Evolutionary conservation across 2,888 invertebrate genomes (phyloP).

Genomic region (Coelopa pilipes): DNA sequence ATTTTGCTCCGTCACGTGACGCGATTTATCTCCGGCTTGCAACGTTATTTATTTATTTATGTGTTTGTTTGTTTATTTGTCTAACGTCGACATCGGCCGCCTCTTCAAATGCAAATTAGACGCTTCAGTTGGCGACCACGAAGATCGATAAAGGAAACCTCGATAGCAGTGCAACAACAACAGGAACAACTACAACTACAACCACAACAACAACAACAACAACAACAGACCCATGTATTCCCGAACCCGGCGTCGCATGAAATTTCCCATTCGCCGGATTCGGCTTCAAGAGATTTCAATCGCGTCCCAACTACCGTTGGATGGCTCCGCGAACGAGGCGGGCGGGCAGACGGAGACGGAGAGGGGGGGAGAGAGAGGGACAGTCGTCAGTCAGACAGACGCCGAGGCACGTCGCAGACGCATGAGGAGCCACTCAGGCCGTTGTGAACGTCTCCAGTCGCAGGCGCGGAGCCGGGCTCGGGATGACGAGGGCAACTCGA

Average conservation of each 20-base stretch:
- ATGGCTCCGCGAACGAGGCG: neutral
- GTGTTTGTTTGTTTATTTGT: too few relatives aligned
- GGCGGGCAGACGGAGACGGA: neutral
- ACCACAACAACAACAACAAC: neutral
- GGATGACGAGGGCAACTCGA: too few relatives aligned
- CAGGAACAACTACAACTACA: neutral
- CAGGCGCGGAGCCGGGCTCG: too few relatives aligned
- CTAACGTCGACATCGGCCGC: neutral
- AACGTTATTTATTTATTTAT: too few relatives aligned
- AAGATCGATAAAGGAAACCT: too few relatives aligned
- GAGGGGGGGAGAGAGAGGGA: neutral
- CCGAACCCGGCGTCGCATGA: neutral
- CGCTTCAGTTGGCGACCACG: constrained; percentile 1
- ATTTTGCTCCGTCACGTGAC: too few relatives aligned
- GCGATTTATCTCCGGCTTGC: too few relatives aligned
- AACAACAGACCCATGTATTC: neutral
- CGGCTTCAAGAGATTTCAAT: constrained; percentile 1
- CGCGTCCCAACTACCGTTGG: constrained; percentile 4
- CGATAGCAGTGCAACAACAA: neutral
- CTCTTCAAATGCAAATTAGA: constrained; percentile 25
- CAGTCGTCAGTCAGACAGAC: too few relatives aligned
- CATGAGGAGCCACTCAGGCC: too few relatives aligned
- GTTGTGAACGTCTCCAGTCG: too few relatives aligned
- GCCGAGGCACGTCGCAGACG: too few relatives aligned
- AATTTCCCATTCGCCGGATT: neutral